These are phyloP conservation scores for Paratrypauchen microcephalus DNA, from an alignment of 2,797 vertebrate species.

Conservation along the genomic window DNA sequence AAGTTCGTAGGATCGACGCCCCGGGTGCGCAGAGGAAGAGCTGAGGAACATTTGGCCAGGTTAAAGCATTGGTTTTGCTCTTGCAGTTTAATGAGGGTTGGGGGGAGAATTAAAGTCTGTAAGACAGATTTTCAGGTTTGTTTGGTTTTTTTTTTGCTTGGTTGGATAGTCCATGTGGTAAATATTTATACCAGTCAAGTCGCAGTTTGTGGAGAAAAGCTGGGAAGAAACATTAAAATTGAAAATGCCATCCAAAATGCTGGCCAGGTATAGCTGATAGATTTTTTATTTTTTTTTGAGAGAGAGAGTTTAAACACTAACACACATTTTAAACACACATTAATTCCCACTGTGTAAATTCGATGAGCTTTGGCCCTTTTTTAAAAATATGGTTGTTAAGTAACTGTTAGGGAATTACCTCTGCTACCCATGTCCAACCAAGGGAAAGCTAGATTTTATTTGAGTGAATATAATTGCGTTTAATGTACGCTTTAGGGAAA, in stretches of 20 bases:
- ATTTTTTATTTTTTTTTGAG: too few relatives aligned
- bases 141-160: background rate
- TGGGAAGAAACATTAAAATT: background rate
- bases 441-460: too few relatives aligned
- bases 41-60: conserved; percentile 39
- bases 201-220: background rate
- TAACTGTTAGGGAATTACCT: too few relatives aligned
- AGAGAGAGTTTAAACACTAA: too few relatives aligned
- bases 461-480: too few relatives aligned
- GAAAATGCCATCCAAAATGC: background rate
- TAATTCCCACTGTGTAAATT: too few relatives aligned
- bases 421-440: too few relatives aligned
- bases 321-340: too few relatives aligned
- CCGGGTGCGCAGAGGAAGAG: conserved; percentile 15
- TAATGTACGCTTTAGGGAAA: too few relatives aligned
- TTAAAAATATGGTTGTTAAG: too few relatives aligned
- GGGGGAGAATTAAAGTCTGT: background rate
- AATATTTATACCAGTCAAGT: background rate
- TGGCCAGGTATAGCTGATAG: background rate
- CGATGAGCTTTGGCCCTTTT: too few relatives aligned
- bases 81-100: conserved; percentile 49
- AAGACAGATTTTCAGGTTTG: background rate
- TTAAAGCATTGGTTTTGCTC: conserved; percentile 50
- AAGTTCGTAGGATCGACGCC: conserved; percentile 35
- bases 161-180: background rate